phyloP scores from a whole-genome alignment of 1,140 invertebrate genomes.

The Diachasma alloeum region DNA sequence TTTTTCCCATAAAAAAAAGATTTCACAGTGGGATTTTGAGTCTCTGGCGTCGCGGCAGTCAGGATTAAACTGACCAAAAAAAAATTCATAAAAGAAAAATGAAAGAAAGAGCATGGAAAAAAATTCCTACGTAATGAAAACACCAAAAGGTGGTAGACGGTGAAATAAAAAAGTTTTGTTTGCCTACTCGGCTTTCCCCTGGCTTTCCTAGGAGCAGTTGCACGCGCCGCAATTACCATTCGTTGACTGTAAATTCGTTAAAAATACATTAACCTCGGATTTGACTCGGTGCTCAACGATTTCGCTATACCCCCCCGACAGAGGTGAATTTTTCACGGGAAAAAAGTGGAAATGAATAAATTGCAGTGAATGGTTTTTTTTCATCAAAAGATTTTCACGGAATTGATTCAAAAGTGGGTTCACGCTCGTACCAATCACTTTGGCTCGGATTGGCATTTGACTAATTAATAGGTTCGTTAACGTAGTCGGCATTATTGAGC shows the following conservation, averaged over 20 bases:
- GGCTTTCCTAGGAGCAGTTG: slow-evolving; percentile 17
- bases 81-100: neutral
- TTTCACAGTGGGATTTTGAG: no score
- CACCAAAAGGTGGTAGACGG: slow-evolving; percentile 3
- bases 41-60: no score
- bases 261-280: slow-evolving; percentile 20
- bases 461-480: slow-evolving; percentile 24
- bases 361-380: neutral
- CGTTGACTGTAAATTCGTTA: slow-evolving; percentile 20
- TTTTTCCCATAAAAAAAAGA: neutral
- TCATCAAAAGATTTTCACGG: neutral
- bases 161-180: slow-evolving; percentile 25
- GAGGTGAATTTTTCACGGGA: neutral
- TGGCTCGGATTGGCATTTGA: neutral
- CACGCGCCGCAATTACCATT: slow-evolving; percentile 17
- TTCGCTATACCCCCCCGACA: neutral
- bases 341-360: neutral
- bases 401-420: neutral
- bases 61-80: no score
- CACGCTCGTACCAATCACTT: slow-evolving; percentile 9
- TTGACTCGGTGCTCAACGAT: neutral
- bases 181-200: slow-evolving; percentile 10
- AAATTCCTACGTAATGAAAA: neutral
- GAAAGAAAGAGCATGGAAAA: neutral
- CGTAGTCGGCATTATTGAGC: neutral